Percentiles rank a stretch among this genome's conserved stretches.
Conservation (phyloP, 2,888 invertebrate species). For the Nomada hirtipes region DNA sequence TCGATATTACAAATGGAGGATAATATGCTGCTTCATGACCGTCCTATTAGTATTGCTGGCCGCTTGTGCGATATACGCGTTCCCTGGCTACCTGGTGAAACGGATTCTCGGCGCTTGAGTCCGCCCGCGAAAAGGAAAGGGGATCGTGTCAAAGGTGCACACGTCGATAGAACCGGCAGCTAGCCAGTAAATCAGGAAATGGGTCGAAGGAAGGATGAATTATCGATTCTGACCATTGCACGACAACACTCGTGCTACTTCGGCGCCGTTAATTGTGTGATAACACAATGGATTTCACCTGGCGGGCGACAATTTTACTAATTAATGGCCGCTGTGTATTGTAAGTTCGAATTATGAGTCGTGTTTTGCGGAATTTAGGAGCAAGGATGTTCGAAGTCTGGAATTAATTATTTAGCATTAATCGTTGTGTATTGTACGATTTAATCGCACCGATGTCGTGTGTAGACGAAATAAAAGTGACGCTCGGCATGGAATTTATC, state of each 20-base stretch:
- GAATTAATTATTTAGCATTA: neutral
- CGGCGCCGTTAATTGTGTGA: constrained; percentile 29
- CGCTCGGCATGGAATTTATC: too few relatives aligned
- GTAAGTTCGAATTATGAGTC: constrained; percentile 6
- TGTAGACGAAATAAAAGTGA: too few relatives aligned
- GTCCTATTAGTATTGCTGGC: constrained; percentile 80
- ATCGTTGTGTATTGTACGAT: neutral
- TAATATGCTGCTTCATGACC: constrained; percentile 79
- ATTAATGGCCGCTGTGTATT: constrained; percentile 34
- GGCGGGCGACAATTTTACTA: constrained; percentile 20
- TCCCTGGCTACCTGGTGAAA: constrained; percentile 85
- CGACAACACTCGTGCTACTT: constrained; percentile 16
- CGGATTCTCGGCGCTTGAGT: constrained; percentile 78
- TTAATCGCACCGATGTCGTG: neutral
- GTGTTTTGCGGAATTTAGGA: neutral
- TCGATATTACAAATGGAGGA: constrained; percentile 83
- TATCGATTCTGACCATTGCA: constrained; percentile 42
- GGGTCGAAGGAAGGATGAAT: constrained; percentile 33
- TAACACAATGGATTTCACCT: constrained; percentile 23
- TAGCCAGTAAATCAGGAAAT: constrained; percentile 29
- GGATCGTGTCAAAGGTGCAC: neutral
- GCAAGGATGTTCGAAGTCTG: neutral
- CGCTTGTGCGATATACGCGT: constrained; percentile 83
- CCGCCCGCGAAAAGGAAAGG: neutral
- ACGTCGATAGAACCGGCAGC: neutral